Percentiles rank a stretch among this genome's conserved stretches.
Evolutionary conservation across 2,113 vertebrate species (phyloP).

Genomic region (Enhydra lutris): DNA sequence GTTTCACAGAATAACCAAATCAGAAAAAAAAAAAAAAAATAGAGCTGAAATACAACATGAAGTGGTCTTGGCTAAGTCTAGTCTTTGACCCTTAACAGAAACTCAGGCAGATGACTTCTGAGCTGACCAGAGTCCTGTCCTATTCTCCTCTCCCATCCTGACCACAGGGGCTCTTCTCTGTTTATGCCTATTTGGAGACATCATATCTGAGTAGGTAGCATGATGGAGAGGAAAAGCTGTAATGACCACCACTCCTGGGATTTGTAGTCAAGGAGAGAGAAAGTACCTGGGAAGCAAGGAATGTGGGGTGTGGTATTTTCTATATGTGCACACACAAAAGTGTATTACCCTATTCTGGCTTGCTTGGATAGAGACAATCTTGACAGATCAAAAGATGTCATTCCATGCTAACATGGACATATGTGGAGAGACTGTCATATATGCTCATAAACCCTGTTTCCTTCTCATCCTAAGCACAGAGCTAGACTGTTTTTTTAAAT

Average conservation of each 20-base stretch:
- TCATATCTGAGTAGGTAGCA: neutral
- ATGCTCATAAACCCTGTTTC: neutral
- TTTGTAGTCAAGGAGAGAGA: neutral
- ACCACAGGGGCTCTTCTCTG: neutral
- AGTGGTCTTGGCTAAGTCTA: neutral
- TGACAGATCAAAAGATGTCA: neutral
- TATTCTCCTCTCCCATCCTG: neutral
- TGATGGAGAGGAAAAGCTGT: neutral
- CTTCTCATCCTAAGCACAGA: neutral
- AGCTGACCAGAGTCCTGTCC: neutral
- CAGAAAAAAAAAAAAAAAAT: neutral
- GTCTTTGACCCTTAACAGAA: neutral
- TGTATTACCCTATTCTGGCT: neutral
- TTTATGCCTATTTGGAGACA: neutral
- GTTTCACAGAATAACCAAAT: neutral
- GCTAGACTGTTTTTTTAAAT: neutral
- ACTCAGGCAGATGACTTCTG: neutral
- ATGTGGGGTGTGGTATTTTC: neutral
- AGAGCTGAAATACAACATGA: neutral
- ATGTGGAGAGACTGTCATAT: neutral
- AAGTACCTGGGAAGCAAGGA: neutral
- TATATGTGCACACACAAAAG: neutral
- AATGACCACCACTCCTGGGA: neutral
- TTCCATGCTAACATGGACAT: neutral
- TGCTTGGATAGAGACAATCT: neutral